Percentiles rank a stretch among this genome's conserved stretches.
Evolutionary conservation across 2,113 vertebrate species (phyloP).

Genomic region (Pheucticus melanocephalus): DNA sequence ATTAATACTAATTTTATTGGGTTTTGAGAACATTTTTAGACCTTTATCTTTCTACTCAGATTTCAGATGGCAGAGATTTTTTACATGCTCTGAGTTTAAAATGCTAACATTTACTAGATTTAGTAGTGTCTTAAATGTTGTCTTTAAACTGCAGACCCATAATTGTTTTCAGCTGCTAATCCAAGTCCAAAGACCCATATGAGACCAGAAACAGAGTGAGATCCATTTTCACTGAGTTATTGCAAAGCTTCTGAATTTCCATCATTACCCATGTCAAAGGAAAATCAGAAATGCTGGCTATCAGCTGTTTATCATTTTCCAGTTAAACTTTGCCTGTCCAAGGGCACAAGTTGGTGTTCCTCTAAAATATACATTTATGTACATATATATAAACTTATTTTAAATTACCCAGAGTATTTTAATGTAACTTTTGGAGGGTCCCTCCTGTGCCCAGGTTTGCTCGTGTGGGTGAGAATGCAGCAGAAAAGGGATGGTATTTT

Average conservation of each 20-base stretch:
- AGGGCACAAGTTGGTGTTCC: background rate
- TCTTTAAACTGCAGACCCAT: background rate
- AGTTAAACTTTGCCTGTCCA: background rate
- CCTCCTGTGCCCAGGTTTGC: background rate
- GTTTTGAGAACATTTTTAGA: background rate
- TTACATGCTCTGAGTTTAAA: background rate
- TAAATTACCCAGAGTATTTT: background rate
- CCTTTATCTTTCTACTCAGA: background rate
- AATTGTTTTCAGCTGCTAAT: background rate
- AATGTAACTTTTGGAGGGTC: background rate
- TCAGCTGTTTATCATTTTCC: background rate
- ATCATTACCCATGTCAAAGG: background rate
- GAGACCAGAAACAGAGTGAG: background rate
- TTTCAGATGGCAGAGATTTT: background rate
- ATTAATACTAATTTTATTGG: background rate
- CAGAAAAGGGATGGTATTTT: background rate
- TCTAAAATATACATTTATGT: background rate
- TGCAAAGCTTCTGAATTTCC: background rate
- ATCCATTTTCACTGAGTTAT: background rate
- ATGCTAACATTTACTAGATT: background rate
- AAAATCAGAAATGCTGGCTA: background rate
- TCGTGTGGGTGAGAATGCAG: accelerated
- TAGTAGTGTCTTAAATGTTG: background rate
- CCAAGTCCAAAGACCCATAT: background rate
- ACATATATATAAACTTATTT: background rate